Conservation (phyloP, 2,888 invertebrate genomes). For the Tiliacea citrago region DNA sequence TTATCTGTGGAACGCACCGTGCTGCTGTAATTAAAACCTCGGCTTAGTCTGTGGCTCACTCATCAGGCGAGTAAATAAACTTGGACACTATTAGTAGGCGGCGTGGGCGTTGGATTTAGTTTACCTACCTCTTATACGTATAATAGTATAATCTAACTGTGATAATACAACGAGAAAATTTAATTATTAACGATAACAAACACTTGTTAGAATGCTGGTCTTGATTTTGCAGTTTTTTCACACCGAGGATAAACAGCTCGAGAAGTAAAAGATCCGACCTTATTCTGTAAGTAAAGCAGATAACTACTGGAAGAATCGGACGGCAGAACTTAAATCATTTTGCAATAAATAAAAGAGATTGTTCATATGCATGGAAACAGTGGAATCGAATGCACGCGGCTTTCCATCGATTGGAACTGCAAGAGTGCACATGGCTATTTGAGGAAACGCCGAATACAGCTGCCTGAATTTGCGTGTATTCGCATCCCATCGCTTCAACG, state of each 20-base stretch:
- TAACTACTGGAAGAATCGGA: neutral
- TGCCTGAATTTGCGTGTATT: neutral
- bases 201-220: slow-evolving; percentile 5
- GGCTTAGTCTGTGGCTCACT: slow-evolving; percentile 65
- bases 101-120: slow-evolving; percentile 32
- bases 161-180: slow-evolving; percentile 36
- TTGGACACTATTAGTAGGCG: slow-evolving; percentile 39
- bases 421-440: neutral
- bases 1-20: slow-evolving; percentile 71
- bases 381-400: neutral
- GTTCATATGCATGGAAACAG: neutral
- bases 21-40: slow-evolving; percentile 76
- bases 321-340: neutral
- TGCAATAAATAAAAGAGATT: neutral
- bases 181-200: neutral
- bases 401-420: neutral
- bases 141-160: slow-evolving; percentile 17
- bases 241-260: neutral
- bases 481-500: neutral
- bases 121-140: slow-evolving; percentile 19
- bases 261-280: neutral
- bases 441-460: neutral
- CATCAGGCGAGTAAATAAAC: slow-evolving; percentile 69
- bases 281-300: slow-evolving; percentile 1
- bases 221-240: slow-evolving; percentile 10